Percentiles rank a stretch among this genome's conserved stretches.
Conservation (phyloP, 2,888 invertebrate species). For the Oscheius myriophilus region DNA sequence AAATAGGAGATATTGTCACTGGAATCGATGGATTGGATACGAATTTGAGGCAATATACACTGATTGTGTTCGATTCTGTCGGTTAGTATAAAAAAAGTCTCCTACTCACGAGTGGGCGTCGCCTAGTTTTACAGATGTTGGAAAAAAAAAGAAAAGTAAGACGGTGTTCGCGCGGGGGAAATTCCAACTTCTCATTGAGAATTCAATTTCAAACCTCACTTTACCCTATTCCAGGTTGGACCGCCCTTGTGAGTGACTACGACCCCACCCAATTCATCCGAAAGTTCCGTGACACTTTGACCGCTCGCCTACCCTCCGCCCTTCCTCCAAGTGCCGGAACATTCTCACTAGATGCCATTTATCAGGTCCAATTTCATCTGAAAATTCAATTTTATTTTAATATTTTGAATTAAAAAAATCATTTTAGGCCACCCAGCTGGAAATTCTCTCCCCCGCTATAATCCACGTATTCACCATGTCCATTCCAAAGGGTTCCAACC, state of each 20-base stretch:
- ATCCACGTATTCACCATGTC: slow-evolving; percentile 20
- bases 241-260: slow-evolving; percentile 5
- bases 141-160: too few relatives aligned
- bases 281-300: not conserved
- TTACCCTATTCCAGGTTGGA: too few relatives aligned
- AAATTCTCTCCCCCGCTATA: slow-evolving; percentile 1
- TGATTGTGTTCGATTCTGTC: slow-evolving; percentile 7
- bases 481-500: slow-evolving; percentile 1
- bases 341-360: slow-evolving; percentile 11
- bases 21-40: not conserved
- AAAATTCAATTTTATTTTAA: not conserved
- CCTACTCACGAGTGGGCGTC: too few relatives aligned
- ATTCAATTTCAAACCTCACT: too few relatives aligned
- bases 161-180: too few relatives aligned
- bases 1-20: not conserved
- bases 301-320: not conserved
- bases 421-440: slow-evolving; percentile 9
- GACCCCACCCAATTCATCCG: not conserved
- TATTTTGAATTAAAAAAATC: not conserved
- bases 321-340: not conserved
- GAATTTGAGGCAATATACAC: not conserved
- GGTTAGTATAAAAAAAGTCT: not conserved
- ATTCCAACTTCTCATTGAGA: too few relatives aligned
- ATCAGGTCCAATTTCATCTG: not conserved
- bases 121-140: too few relatives aligned